Base-by-base conservation (phyloP, 2,797 vertebrate genomes). In the Micropoecilia bifurca region DNA sequence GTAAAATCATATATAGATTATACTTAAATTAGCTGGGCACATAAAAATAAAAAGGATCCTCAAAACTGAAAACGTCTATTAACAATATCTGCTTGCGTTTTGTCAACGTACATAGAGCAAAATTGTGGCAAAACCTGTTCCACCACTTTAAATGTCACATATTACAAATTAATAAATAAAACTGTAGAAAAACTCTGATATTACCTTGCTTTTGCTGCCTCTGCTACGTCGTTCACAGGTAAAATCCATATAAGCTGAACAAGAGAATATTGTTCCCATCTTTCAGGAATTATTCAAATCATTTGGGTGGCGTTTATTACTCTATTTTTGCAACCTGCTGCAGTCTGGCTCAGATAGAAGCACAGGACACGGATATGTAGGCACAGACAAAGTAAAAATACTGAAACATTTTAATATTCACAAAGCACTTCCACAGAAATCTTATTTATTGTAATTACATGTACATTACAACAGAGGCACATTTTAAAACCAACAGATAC, bases 241-340 rank as follows among this genome's bases (percentile, higher is more conserved):
- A 48, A 77, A 33, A 81, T 78, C 73, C 73, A 85, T 20, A 83
- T 39, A 63, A 69, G 14, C 16, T 75, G 45, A 79, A 86, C 71
- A 87, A 83, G 3, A 16, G 5, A 25, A 39, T 4, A 73, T 18
- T 82, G 78, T 88, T 83, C 36, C 28, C 33, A 22, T 55, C 22
- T 48, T 71, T n/a, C 74, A 76, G 75, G 63, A 85, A 82, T 85
- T 92, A 94, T 90, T 91, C 89, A 92, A 93, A 93, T 92, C 7
- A 45, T 53, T 13, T 5, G 6, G 57, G 14, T 12, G 50, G 16
- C 4, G n/a, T 43, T 75, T 50, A 80, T 41, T 69, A 3, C 46
- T 18, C 41, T 30, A 7, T 43, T 55, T 1, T 0, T 41, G 28
- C 53, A 72, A 59, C 47, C 47, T 39, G 33, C 2, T 18, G 0